These are phyloP conservation scores for Astreopora myriophthalma DNA, from an alignment of 64 coral and sea anemone species.

Conservation along the genomic window DNA sequence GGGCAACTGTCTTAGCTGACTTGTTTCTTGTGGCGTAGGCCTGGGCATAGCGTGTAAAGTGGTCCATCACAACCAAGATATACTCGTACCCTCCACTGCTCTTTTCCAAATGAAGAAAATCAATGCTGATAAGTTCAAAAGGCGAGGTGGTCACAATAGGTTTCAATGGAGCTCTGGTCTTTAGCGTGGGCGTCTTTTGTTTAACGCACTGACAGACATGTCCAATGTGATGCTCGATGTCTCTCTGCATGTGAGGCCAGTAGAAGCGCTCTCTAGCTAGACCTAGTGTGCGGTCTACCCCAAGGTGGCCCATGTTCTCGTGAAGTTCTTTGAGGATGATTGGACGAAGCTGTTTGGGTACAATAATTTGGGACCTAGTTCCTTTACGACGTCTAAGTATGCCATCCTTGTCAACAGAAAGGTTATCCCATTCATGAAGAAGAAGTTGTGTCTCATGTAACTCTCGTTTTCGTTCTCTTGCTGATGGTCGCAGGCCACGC, in stretches of 20 bases:
- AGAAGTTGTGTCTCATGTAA: neutral
- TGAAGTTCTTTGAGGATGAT: conserved; percentile 1
- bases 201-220: conserved; percentile 18
- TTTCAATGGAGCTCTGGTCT: neutral
- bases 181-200: neutral
- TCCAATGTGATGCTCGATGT: conserved; percentile 6
- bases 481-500: neutral
- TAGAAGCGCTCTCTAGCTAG: conserved; percentile 28
- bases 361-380: neutral
- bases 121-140: neutral
- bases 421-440: conserved; percentile 49
- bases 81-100: neutral
- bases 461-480: conserved; percentile 4
- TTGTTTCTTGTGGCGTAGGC: neutral
- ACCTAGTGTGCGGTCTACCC: too few relatives aligned
- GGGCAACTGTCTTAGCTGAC: too few relatives aligned
- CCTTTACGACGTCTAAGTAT: conserved; percentile 11
- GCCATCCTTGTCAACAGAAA: conserved; percentile 13
- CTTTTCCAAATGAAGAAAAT: neutral
- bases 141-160: neutral
- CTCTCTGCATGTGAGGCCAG: conserved; percentile 7
- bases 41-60: neutral
- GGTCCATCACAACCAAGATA: neutral
- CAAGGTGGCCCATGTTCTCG: too few relatives aligned
- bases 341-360: conserved; percentile 14